Base-by-base conservation (phyloP, 2,113 vertebrate species). In the Polypterus bichir region DNA sequence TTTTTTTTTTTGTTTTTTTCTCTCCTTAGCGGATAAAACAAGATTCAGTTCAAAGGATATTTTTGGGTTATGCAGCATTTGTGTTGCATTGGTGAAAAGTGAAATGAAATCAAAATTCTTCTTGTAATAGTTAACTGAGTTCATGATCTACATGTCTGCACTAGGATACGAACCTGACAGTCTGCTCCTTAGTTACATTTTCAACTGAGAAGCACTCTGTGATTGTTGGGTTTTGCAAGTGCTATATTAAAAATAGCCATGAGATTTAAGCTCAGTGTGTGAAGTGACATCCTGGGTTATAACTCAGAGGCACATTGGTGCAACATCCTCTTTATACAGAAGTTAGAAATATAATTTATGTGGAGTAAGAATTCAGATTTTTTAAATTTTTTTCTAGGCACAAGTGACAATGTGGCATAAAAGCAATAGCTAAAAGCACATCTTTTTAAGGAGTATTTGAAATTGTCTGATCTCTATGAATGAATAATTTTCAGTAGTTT, bases 241-340 rank as follows among this genome's bases (percentile, higher is more conserved):
- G 94, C 93, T 4, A 97, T 63, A 97, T 70, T 72, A 93, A 78
- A 74, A 63, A 48, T 71, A 74, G 86, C 84, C 88, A 83, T 88
- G 91, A 87, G 80, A 85, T 91, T 94, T 92, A 92, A 95, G 92
- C 93, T 89, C 87, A 77, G 86, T 80, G 90, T 90, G 78, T 75
- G 48, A 73, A 96, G 91, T 48, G 70, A 71, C 75, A 80, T 82
- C 75, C 86, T 83, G 83, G 88, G 95, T 97, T 98, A 98, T 98
- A 89, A 72, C 90, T 93, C 92, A 89, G 79, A 82, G 92, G 91
- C 82, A 97, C 92, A 98, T 65, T 48, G 46, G 3, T 55, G 9
- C 7, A 44, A 5, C 7, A 46, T 27, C 27, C 27, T 27, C 27
- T 27, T 27, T 27, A 27, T 27, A 27, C 27, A 27, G 27, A 27